These are phyloP conservation scores for Eremobia ochroleuca DNA, from an alignment of 2,888 invertebrate species.

Conservation along the genomic window DNA sequence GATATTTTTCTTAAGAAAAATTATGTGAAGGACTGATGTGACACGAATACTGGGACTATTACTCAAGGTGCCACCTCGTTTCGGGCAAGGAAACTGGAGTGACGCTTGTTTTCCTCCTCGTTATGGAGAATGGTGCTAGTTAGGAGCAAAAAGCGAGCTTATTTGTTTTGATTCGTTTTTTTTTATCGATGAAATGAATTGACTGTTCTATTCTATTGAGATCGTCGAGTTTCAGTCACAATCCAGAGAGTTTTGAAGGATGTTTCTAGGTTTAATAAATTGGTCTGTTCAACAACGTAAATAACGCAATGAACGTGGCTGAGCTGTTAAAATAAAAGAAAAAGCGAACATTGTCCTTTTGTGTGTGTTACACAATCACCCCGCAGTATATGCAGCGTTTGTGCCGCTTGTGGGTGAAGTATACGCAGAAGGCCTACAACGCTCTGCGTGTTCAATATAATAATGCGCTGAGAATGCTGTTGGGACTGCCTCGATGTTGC, in stretches of 20 bases:
- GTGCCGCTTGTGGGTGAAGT: no score
- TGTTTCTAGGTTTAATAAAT: background rate
- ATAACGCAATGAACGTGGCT: background rate
- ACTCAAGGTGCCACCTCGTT: slow-evolving; percentile 87
- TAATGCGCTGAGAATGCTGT: no score
- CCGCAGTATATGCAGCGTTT: no score
- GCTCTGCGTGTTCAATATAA: no score
- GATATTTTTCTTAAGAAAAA: slow-evolving; percentile 83
- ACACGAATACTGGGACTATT: slow-evolving; percentile 84
- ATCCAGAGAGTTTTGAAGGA: background rate
- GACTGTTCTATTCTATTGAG: background rate
- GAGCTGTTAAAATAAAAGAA: background rate
- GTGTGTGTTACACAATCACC: no score
- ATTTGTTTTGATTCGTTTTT: background rate
- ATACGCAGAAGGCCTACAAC: no score
- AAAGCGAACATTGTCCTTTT: background rate
- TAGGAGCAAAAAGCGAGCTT: slow-evolving; percentile 21
- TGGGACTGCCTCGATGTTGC: no score
- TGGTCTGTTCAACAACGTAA: background rate
- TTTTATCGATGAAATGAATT: background rate
- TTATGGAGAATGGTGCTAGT: slow-evolving; percentile 49
- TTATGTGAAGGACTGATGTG: slow-evolving; percentile 80
- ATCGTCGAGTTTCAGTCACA: background rate
- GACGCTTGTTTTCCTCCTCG: slow-evolving; percentile 78
- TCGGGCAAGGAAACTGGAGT: slow-evolving; percentile 74